These are phyloP conservation scores for Parapsyche elsis DNA, from an alignment of 1,140 invertebrate species.

Conservation along the genomic window DNA sequence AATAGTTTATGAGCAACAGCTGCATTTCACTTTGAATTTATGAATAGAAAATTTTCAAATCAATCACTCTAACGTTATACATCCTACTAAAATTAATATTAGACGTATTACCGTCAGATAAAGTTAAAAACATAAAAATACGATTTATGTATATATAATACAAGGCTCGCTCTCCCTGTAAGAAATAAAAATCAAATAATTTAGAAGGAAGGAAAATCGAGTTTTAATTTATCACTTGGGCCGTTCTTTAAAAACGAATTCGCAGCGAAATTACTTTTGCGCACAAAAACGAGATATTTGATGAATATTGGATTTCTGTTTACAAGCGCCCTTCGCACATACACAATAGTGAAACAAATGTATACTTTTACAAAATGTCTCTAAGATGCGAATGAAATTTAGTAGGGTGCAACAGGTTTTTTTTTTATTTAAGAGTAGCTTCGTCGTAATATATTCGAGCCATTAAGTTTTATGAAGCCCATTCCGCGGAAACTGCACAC, in stretches of 20 bases:
- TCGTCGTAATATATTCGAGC: too few species aligned
- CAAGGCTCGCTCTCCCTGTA: too few species aligned
- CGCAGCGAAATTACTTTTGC: background rate
- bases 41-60: background rate
- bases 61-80: too few species aligned
- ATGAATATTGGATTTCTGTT: slow-evolving; percentile 8
- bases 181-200: slow-evolving; percentile 13
- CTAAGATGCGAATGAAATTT: too few species aligned
- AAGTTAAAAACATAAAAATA: background rate
- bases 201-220: background rate
- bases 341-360: too few species aligned
- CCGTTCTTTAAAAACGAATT: background rate
- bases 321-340: background rate
- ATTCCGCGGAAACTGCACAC: too few species aligned
- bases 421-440: too few species aligned
- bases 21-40: background rate
- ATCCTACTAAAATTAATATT: too few species aligned
- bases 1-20: background rate
- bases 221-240: slow-evolving; percentile 20
- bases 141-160: background rate
- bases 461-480: too few species aligned
- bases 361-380: too few species aligned
- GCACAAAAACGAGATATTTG: background rate
- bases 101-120: background rate
- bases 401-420: too few species aligned